Conservation (phyloP, 2,888 invertebrate genomes). For the Phengaris alcon region DNA sequence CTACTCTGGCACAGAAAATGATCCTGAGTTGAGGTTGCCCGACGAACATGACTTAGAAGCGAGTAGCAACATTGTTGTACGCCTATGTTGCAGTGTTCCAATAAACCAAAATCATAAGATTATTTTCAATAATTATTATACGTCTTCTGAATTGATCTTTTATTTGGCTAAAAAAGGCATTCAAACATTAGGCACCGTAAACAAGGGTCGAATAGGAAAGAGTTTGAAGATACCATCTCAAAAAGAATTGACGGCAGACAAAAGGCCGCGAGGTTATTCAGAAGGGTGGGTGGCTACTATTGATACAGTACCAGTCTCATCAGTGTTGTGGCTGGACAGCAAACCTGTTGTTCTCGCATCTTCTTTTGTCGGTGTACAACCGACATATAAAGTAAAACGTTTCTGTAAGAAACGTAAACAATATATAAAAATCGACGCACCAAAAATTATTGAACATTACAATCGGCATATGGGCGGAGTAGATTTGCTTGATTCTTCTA, state of each 20-base stretch:
- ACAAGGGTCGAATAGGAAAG: constrained; percentile 41
- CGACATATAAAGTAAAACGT: constrained; percentile 44
- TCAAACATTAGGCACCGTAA: constrained; percentile 43
- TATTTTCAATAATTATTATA: constrained; percentile 44
- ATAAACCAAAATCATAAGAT: constrained; percentile 44
- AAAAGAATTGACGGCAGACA: constrained; percentile 45
- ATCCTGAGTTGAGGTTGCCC: constrained; percentile 34
- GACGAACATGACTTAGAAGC: constrained; percentile 46
- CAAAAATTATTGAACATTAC: too few relatives aligned
- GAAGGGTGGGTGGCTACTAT: constrained; percentile 44
- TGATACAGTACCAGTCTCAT: constrained; percentile 43
- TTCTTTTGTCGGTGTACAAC: constrained; percentile 49
- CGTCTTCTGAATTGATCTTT: constrained; percentile 41
- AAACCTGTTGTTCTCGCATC: constrained; percentile 49
- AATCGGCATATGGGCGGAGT: too few relatives aligned
- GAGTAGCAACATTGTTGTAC: constrained; percentile 44
- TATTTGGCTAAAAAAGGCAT: constrained; percentile 45
- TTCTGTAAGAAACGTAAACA: too few relatives aligned
- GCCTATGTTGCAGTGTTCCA: constrained; percentile 44
- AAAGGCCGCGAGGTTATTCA: constrained; percentile 44
- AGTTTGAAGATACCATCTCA: constrained; percentile 46
- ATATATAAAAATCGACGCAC: too few relatives aligned
- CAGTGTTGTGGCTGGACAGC: constrained; percentile 50
- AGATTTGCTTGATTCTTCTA: too few relatives aligned
- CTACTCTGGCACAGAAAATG: not conserved